Conservation (phyloP, 2,797 vertebrate species). For the Tauraco hartlaubi region DNA sequence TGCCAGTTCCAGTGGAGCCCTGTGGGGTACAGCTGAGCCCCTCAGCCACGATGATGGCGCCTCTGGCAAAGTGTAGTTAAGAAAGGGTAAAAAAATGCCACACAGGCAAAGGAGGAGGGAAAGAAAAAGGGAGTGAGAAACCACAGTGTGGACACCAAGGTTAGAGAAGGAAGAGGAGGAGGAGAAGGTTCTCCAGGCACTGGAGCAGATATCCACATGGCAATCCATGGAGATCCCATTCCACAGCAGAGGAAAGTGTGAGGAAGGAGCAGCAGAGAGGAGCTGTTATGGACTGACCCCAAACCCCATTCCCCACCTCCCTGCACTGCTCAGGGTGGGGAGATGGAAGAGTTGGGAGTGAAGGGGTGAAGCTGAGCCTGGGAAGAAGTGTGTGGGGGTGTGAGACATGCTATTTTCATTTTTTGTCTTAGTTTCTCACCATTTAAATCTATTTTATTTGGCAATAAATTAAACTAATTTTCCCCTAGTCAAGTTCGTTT, state of each 20-base stretch:
- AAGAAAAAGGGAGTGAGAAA: not conserved
- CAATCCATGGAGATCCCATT: fast-evolving
- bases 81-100: not conserved
- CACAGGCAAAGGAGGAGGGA: not conserved
- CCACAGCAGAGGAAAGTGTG: not conserved
- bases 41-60: too few species aligned
- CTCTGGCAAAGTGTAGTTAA: too few species aligned
- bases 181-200: not conserved
- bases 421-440: not conserved
- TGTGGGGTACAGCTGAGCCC: too few species aligned
- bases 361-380: not conserved
- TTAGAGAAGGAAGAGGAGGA: not conserved
- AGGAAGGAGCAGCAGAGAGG: not conserved
- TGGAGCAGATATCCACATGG: not conserved
- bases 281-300: not conserved
- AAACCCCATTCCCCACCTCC: too few species aligned
- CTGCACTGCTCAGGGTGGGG: fast-evolving
- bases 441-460: not conserved
- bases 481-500: too few species aligned
- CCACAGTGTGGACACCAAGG: not conserved
- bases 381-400: not conserved
- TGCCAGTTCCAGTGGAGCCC: not conserved
- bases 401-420: not conserved
- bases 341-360: not conserved
- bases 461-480: too few species aligned